Percentiles rank a stretch among this genome's conserved stretches.
Conservation (phyloP, 2,113 vertebrate species). For the Elgaria multicarinata region DNA sequence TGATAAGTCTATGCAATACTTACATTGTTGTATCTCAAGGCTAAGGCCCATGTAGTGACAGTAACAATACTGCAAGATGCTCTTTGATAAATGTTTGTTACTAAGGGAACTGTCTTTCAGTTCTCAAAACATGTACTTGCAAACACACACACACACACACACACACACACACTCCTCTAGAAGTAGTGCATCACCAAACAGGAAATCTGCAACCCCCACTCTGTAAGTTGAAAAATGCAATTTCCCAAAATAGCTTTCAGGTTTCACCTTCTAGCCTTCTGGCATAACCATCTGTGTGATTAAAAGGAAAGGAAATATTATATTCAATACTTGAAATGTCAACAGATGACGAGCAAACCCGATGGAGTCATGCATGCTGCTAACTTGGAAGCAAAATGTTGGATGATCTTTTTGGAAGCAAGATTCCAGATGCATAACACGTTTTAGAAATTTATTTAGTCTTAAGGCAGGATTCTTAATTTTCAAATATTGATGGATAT, state of each 20-base stretch:
- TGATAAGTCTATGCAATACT: neutral
- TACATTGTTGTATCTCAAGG: neutral
- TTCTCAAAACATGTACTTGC: neutral
- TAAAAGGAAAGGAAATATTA: constrained; percentile 29
- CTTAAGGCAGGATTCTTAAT: neutral
- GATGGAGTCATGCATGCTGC: constrained; percentile 4
- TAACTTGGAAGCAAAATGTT: constrained; percentile 31
- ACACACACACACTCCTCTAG: neutral
- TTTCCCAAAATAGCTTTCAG: constrained; percentile 28
- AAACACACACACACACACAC: neutral
- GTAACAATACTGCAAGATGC: neutral
- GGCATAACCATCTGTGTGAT: constrained; percentile 20
- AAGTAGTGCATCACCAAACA: neutral
- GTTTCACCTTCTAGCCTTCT: constrained; percentile 21
- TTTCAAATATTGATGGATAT: neutral
- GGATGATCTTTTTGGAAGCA: constrained; percentile 35
- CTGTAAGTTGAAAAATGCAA: neutral
- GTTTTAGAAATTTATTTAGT: neutral
- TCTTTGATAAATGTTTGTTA: neutral
- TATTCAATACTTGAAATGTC: constrained; percentile 37
- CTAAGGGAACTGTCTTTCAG: constrained; percentile 3
- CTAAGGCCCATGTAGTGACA: neutral
- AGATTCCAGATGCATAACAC: neutral
- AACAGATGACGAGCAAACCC: constrained; percentile 19
- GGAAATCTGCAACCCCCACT: neutral